Evolutionary conservation across 2,113 vertebrate genomes (phyloP).

Genomic region (Emydocephalus ijimae): DNA sequence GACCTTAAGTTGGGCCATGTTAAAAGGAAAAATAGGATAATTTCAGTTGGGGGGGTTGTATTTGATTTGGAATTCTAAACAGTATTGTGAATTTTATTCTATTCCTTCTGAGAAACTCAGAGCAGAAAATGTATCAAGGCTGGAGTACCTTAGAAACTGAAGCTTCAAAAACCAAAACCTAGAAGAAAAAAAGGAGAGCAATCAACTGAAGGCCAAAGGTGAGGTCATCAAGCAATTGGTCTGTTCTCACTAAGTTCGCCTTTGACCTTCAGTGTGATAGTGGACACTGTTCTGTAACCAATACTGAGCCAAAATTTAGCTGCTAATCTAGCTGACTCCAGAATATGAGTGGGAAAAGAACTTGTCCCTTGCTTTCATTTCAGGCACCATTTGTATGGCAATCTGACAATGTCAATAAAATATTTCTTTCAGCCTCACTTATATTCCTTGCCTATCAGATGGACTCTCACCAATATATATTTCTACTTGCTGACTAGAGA

Average conservation of each 20-base stretch:
- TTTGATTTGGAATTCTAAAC: background rate
- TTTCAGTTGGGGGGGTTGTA: background rate
- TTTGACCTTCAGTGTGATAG: background rate
- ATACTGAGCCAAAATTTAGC: background rate
- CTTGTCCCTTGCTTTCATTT: background rate
- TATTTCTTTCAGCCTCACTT: background rate
- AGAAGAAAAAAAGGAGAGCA: background rate
- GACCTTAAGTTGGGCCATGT: background rate
- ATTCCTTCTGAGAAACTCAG: background rate
- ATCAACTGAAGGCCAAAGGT: background rate
- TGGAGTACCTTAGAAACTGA: background rate
- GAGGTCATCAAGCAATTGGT: background rate
- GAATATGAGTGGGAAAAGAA: background rate
- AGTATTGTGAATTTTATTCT: background rate
- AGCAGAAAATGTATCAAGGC: background rate
- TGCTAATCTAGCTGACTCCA: background rate
- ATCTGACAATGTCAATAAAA: background rate
- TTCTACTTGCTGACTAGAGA: background rate
- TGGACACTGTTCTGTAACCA: background rate
- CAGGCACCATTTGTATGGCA: background rate
- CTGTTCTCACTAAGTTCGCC: background rate
- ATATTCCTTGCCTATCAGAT: background rate
- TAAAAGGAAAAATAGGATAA: background rate
- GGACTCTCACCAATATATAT: background rate
- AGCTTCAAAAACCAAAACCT: background rate